phyloP scores from a whole-genome alignment of 2,113 vertebrate species.

The Syngnathus scovelli region DNA sequence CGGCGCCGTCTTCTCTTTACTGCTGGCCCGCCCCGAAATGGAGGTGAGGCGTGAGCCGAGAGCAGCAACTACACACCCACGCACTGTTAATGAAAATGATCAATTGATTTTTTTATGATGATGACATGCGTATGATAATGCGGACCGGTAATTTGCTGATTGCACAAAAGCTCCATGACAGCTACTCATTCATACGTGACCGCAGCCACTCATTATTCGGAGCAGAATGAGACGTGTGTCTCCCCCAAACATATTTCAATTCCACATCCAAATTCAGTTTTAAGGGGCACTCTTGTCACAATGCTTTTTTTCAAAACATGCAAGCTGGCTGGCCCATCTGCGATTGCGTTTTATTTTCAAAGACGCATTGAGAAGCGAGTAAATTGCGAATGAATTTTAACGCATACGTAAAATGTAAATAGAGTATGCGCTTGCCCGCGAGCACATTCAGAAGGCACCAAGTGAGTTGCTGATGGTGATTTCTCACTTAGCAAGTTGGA shows the following conservation, averaged over 20 bases:
- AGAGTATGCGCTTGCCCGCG: too few species aligned
- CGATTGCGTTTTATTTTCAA: background rate
- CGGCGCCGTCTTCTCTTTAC: constrained; percentile 79
- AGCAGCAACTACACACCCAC: background rate
- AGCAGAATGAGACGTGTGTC: too few species aligned
- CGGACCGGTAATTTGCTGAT: constrained; percentile 43
- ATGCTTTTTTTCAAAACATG: background rate
- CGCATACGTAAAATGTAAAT: background rate
- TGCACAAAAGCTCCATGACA: constrained; percentile 7
- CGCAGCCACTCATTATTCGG: background rate
- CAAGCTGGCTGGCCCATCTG: background rate
- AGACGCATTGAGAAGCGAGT: background rate
- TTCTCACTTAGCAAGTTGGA: background rate
- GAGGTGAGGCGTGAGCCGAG: constrained; percentile 63
- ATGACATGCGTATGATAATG: constrained; percentile 19
- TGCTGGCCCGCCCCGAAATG: constrained; percentile 80
- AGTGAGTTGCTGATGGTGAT: background rate
- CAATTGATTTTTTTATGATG: constrained; percentile 10
- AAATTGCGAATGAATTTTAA: background rate
- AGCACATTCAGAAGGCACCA: background rate
- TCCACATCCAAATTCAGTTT: too few species aligned
- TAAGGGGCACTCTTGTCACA: too few species aligned
- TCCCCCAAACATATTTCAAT: too few species aligned
- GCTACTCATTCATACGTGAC: constrained; percentile 16
- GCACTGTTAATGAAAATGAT: constrained; percentile 2